Conservation (phyloP, 2,113 vertebrate genomes). For the Cyprinodon tularosa region DNA sequence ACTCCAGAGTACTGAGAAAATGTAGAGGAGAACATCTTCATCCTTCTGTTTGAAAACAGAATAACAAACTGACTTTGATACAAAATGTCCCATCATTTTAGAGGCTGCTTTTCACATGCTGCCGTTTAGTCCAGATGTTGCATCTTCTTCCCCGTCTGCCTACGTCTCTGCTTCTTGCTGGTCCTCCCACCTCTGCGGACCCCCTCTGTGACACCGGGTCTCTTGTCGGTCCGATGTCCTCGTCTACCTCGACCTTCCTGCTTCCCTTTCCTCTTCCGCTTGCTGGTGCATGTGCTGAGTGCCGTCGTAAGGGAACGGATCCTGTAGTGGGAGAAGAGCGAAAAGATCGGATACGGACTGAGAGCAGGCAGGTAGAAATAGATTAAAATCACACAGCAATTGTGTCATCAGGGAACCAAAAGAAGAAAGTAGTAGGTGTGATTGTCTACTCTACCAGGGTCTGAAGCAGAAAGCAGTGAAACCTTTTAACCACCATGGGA, state of each 20-base stretch:
- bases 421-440: background rate
- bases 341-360: conserved; percentile 9
- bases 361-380: background rate
- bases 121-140: conserved; percentile 59
- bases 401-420: background rate
- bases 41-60: background rate
- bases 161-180: conserved; percentile 86
- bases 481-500: too few species aligned
- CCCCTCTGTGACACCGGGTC: conserved; percentile 44
- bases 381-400: background rate
- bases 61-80: conserved; percentile 7
- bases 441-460: too few species aligned
- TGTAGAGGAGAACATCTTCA: background rate
- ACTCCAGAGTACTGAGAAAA: background rate
- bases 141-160: conserved; percentile 80
- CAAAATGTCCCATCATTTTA: background rate
- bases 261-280: conserved; percentile 83
- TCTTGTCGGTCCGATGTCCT: conserved; percentile 61
- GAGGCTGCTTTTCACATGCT: background rate
- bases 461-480: too few species aligned
- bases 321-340: conserved; percentile 66
- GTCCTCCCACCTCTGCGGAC: conserved; percentile 77
- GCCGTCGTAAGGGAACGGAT: conserved; percentile 89
- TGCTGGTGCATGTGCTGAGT: conserved; percentile 79
- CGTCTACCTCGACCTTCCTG: conserved; percentile 48